A percentile compares a stretch with the other conserved stretches of the same genome.
These are phyloP conservation scores for Podarcis lilfordi DNA, from an alignment of 2,797 vertebrate genomes.

Conservation along the genomic window DNA sequence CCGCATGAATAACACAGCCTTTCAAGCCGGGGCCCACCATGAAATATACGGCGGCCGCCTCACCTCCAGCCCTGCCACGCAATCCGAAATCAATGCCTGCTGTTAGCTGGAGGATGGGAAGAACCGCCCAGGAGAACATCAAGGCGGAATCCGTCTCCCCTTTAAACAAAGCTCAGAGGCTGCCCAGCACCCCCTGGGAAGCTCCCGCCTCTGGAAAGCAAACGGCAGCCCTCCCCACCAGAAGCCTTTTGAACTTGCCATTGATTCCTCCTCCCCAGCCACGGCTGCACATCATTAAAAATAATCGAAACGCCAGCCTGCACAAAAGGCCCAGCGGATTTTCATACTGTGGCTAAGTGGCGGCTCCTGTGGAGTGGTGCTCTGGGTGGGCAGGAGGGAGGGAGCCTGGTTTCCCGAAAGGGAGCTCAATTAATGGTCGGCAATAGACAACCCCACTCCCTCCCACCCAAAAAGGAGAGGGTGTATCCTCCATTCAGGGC, in stretches of 20 bases:
- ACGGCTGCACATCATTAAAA: constrained; percentile 9
- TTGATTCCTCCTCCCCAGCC: constrained; percentile 1
- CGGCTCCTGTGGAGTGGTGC: not conserved
- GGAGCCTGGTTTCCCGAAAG: not conserved
- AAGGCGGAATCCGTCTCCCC: not conserved
- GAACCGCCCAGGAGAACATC: not conserved
- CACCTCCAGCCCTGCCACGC: not conserved
- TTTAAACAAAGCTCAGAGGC: not conserved
- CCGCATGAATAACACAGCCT: not conserved
- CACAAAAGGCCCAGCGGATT: not conserved
- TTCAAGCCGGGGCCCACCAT: constrained; percentile 8
- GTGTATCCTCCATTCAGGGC: not conserved
- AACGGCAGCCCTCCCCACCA: not conserved
- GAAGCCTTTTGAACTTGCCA: not conserved
- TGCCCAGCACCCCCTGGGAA: not conserved
- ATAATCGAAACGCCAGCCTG: not conserved
- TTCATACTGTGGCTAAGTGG: not conserved
- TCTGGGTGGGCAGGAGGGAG: not conserved
- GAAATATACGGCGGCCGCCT: not conserved
- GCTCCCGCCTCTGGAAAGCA: not conserved
- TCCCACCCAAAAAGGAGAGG: not conserved
- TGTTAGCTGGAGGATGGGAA: not conserved
- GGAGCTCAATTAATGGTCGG: not conserved
- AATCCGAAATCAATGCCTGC: not conserved
- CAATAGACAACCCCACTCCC: not conserved